phyloP scores from a whole-genome alignment of 2,113 vertebrate species.

The Bolborhynchus lineola region DNA sequence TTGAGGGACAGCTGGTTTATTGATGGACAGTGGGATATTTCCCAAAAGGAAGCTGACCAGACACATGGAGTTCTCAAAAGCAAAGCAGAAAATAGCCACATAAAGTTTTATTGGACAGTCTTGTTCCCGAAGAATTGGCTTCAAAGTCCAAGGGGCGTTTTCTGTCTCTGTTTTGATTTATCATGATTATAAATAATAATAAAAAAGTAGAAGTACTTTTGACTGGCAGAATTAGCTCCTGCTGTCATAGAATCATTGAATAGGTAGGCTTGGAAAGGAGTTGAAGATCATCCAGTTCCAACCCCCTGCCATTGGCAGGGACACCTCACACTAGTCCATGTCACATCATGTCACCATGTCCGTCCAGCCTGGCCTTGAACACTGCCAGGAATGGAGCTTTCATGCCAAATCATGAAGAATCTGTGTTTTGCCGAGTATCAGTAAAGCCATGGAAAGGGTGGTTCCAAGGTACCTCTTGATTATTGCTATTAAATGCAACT shows the following conservation, averaged over 20 bases:
- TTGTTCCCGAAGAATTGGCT: background rate
- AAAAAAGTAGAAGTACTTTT: background rate
- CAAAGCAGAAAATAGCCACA: background rate
- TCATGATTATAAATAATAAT: background rate
- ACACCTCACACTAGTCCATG: background rate
- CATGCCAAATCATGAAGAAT: background rate
- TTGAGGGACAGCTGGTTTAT: background rate
- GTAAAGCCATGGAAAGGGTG: background rate
- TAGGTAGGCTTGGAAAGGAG: background rate
- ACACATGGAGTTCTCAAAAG: background rate
- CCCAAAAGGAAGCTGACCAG: background rate
- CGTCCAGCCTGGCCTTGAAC: background rate
- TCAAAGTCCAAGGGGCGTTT: background rate
- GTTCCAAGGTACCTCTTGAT: background rate
- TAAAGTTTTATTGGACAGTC: background rate
- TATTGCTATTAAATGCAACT: background rate
- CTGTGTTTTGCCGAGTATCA: background rate
- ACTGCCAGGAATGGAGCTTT: background rate
- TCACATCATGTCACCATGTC: background rate
- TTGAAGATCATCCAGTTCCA: background rate
- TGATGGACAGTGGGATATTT: background rate
- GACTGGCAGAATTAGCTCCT: background rate
- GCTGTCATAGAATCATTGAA: background rate
- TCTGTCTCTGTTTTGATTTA: background rate
- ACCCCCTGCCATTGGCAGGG: background rate